A percentile compares a stretch with the other conserved stretches of the same genome.
Conservation (phyloP, 2,888 invertebrate genomes). For the Epinotia bilunana region DNA sequence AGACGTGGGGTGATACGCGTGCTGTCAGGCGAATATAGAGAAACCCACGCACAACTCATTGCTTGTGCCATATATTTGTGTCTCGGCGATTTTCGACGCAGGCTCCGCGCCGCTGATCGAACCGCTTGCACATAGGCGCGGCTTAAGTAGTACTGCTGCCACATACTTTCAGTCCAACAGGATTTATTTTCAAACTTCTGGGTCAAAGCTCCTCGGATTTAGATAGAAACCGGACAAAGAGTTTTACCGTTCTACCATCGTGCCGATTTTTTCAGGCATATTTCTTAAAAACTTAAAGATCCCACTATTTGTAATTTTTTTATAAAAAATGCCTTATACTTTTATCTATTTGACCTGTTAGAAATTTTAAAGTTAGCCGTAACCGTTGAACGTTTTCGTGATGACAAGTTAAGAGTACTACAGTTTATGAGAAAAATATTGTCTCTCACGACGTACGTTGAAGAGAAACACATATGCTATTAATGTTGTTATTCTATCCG, state of each 20-base stretch:
- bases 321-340: neutral
- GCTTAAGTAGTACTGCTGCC: no score
- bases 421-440: neutral
- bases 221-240: neutral
- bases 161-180: no score
- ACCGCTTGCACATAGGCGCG: no score
- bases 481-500: constrained; percentile 25
- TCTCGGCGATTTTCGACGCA: no score
- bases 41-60: no score
- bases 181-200: no score
- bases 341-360: neutral
- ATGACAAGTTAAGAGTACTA: neutral
- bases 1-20: no score
- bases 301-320: neutral
- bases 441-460: constrained; percentile 8
- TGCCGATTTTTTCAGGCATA: neutral
- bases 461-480: constrained; percentile 26
- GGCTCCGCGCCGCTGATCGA: no score
- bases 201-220: neutral
- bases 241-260: no score
- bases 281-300: neutral
- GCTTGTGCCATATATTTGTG: no score
- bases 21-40: no score
- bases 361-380: neutral
- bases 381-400: neutral